Percentiles rank a stretch among this genome's conserved stretches.
Conservation (phyloP, 2,113 vertebrate genomes). For the Mirza zaza region DNA sequence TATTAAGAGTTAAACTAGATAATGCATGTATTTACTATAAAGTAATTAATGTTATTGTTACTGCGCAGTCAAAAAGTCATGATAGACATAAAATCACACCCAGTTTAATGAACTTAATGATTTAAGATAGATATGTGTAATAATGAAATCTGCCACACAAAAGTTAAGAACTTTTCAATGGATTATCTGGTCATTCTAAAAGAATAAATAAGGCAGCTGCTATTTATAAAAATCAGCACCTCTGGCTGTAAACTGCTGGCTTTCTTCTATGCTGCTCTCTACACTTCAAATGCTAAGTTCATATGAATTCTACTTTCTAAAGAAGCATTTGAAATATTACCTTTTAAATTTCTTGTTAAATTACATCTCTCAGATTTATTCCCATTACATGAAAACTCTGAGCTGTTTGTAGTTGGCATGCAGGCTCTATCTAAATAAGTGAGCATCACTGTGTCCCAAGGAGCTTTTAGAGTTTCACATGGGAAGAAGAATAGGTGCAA, state of each 20-base stretch:
- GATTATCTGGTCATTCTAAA: background rate
- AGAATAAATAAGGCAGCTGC: background rate
- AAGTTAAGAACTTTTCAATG: background rate
- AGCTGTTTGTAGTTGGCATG: background rate
- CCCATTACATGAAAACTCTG: background rate
- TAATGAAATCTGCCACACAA: background rate
- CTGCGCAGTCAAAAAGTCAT: background rate
- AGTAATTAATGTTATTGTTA: background rate
- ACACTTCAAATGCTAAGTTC: background rate
- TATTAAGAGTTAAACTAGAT: background rate
- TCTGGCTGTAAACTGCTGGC: background rate
- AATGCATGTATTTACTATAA: background rate
- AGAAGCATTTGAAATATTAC: background rate
- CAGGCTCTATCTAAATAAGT: background rate
- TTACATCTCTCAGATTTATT: background rate
- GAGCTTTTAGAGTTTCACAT: background rate
- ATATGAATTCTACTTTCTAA: background rate
- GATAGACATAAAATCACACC: background rate
- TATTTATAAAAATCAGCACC: background rate
- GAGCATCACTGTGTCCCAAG: background rate
- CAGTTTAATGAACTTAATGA: background rate
- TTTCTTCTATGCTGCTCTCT: background rate
- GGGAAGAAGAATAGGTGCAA: background rate
- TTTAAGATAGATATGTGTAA: background rate
- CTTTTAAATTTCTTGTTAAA: background rate